These are phyloP conservation scores for Linnaemya tessellans DNA, from an alignment of 2,888 invertebrate species.

Conservation along the genomic window DNA sequence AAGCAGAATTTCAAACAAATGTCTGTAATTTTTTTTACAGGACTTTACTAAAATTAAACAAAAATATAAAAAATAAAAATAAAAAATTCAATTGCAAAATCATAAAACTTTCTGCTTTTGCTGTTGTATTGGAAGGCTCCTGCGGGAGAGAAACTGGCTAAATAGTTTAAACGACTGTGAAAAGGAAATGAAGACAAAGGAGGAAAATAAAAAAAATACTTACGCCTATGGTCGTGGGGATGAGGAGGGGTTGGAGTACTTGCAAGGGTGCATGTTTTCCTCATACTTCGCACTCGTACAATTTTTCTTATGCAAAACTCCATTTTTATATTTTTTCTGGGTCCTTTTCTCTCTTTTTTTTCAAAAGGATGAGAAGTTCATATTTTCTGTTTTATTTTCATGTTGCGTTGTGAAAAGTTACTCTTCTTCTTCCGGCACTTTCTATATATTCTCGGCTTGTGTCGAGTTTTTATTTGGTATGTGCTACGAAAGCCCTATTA, in stretches of 20 bases:
- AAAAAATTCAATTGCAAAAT: constrained; percentile 35
- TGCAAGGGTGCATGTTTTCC: constrained; percentile 9
- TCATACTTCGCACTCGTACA: constrained; percentile 24
- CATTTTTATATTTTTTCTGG: constrained; percentile 17
- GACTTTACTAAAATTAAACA: not conserved
- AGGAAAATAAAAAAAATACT: constrained; percentile 8
- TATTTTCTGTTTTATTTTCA: constrained; percentile 38
- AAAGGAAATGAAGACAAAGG: not conserved
- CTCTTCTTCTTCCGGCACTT: constrained; percentile 20
- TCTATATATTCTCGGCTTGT: constrained; percentile 10
- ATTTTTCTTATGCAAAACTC: constrained; percentile 24
- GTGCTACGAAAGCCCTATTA: constrained; percentile 15
- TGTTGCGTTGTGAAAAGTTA: constrained; percentile 30
- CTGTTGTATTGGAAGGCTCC: constrained; percentile 35
- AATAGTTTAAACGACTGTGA: constrained; percentile 40
- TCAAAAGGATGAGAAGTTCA: constrained; percentile 29
- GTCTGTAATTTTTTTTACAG: constrained; percentile 3
- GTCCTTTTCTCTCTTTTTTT: too few relatives aligned
- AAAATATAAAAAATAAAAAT: too few relatives aligned
- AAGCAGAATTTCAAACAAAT: constrained; percentile 24
- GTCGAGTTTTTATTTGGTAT: constrained; percentile 8
- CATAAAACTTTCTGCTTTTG: constrained; percentile 29
- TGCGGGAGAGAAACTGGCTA: constrained; percentile 31
- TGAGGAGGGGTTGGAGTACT: not conserved
- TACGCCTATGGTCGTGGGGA: not conserved